Conservation (phyloP, 2,113 vertebrate genomes). For the pig (Sus scrofa) region DNA sequence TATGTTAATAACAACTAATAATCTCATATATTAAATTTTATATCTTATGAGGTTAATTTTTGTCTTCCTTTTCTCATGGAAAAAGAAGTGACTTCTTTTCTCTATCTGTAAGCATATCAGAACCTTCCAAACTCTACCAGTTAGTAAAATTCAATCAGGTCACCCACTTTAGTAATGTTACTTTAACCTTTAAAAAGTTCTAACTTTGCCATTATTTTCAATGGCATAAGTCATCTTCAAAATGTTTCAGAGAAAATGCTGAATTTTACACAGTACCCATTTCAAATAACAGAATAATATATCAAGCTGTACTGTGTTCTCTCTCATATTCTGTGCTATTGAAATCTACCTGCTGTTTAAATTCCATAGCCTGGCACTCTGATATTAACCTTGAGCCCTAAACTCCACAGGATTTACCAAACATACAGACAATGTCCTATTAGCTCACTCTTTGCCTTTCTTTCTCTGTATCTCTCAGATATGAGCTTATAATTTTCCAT, state of each 20-base stretch:
- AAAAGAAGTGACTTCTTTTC: neutral
- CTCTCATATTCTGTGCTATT: conserved; percentile 62
- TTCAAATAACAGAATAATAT: conserved; percentile 67
- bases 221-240: conserved; percentile 67
- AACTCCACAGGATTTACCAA: conserved; percentile 78
- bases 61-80: neutral
- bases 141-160: conserved; percentile 66
- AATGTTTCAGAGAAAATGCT: conserved; percentile 68
- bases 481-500: conserved; percentile 75
- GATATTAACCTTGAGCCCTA: conserved; percentile 81
- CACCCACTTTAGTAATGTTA: conserved; percentile 65
- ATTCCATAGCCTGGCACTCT: conserved; percentile 78
- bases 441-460: conserved; percentile 74
- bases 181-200: conserved; percentile 63
- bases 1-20: neutral
- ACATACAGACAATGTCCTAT: conserved; percentile 76
- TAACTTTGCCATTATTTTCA: conserved; percentile 75
- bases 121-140: neutral
- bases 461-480: conserved; percentile 67
- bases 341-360: conserved; percentile 82
- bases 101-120: conserved; percentile 30
- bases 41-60: conserved; percentile 18
- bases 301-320: conserved; percentile 58
- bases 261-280: conserved; percentile 69
- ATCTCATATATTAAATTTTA: neutral